Conservation (phyloP, 2,888 invertebrate species). For the Lasioglossum leucozonium region DNA sequence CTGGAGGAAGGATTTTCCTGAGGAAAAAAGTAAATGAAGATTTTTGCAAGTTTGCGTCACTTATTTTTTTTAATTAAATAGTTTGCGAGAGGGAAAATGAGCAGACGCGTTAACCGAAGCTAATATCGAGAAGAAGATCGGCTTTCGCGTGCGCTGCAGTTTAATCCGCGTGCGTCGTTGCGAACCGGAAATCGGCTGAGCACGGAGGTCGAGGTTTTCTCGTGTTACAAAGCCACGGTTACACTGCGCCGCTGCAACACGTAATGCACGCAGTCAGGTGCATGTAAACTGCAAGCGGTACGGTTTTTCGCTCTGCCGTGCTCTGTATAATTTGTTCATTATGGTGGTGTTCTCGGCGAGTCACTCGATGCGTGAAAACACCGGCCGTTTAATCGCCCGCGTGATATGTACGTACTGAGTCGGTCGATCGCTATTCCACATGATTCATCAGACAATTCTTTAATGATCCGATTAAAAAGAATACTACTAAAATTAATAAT, state of each 20-base stretch:
- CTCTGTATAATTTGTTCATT: not conserved
- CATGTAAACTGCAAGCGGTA: not conserved
- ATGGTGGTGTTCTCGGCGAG: not conserved
- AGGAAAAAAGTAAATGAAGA: not conserved
- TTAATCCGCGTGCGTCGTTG: conserved; percentile 13
- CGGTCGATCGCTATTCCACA: not conserved
- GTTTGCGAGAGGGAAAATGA: not conserved
- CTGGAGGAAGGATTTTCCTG: not conserved
- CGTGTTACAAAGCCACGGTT: conserved; percentile 58
- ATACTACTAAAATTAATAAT: too few species aligned
- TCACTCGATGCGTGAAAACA: not conserved
- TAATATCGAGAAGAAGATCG: conserved; percentile 10
- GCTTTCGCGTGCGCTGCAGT: conserved; percentile 24
- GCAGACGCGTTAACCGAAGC: not conserved
- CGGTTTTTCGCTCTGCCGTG: not conserved
- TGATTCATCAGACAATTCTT: not conserved
- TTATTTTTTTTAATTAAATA: not conserved
- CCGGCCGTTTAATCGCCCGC: not conserved
- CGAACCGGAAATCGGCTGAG: conserved; percentile 57
- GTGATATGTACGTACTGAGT: not conserved
- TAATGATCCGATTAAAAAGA: not conserved
- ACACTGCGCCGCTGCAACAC: conserved; percentile 5
- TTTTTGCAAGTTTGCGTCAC: not conserved
- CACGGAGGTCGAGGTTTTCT: conserved; percentile 57
- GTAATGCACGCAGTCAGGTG: conserved; percentile 18